Conservation (phyloP, 2,113 vertebrate species). For the Corythaixoides concolor region DNA sequence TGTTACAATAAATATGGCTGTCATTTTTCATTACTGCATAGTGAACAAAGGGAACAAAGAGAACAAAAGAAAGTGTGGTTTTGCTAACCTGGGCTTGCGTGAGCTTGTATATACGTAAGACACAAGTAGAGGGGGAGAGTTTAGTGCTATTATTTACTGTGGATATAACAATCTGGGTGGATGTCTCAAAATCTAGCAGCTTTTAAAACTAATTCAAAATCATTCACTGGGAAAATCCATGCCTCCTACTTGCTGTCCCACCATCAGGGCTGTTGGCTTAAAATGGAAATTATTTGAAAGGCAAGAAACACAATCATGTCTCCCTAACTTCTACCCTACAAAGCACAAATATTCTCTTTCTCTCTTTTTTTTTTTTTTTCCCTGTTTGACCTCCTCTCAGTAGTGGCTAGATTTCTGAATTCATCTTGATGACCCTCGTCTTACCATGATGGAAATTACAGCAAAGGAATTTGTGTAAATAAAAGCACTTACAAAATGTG, state of each 20-base stretch:
- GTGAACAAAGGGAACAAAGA: constrained; percentile 68
- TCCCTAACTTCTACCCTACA: not conserved
- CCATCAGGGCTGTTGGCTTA: not conserved
- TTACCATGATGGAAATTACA: not conserved
- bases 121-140: not conserved
- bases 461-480: not conserved
- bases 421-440: not conserved
- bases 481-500: not conserved
- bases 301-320: not conserved
- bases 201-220: not conserved
- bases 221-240: not conserved
- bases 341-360: not conserved
- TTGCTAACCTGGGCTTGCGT: not conserved
- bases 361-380: too few relatives aligned
- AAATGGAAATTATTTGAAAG: not conserved
- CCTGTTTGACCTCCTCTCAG: not conserved
- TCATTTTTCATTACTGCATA: constrained; percentile 57
- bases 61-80: constrained; percentile 59
- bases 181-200: not conserved
- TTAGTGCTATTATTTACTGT: not conserved
- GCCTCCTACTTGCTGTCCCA: not conserved
- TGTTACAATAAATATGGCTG: constrained; percentile 65
- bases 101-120: not conserved
- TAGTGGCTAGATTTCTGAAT: not conserved
- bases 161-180: not conserved